A percentile compares a stretch with the other conserved stretches of the same genome.
phyloP scores from a whole-genome alignment of 2,113 vertebrate species.

The Oxyruncus cristatus region DNA sequence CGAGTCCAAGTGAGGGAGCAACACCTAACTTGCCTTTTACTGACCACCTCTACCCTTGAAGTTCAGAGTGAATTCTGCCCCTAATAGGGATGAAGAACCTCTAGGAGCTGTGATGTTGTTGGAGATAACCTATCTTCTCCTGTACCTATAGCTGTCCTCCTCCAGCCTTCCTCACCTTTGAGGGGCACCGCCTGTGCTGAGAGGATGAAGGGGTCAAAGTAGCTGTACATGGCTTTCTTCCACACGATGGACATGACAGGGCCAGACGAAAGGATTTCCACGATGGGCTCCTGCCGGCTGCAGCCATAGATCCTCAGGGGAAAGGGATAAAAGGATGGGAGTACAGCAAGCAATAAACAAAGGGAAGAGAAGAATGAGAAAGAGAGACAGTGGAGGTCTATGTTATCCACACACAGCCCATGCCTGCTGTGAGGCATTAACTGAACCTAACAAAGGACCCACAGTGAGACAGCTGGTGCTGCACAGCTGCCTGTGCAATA shows the following conservation, averaged over 20 bases:
- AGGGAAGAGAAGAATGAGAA: neutral
- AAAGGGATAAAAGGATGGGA: neutral
- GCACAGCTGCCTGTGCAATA: neutral
- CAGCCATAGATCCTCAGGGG: slow-evolving; percentile 83
- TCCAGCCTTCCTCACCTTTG: slow-evolving; percentile 72
- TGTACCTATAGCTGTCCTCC: neutral
- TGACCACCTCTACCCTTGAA: neutral
- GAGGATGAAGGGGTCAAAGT: slow-evolving; percentile 85
- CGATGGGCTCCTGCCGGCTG: slow-evolving; percentile 81
- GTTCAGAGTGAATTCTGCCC: neutral
- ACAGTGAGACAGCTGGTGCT: neutral
- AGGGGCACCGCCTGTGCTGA: slow-evolving; percentile 77
- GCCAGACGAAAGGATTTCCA: slow-evolving; percentile 85
- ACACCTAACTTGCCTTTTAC: neutral
- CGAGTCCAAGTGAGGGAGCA: neutral
- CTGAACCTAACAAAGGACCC: neutral
- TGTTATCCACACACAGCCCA: neutral
- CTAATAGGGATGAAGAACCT: neutral
- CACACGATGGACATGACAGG: slow-evolving; percentile 89
- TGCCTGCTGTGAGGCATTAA: neutral
- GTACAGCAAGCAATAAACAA: neutral
- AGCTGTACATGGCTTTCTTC: slow-evolving; percentile 90
- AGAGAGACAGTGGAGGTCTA: neutral
- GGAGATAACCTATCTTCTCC: neutral
- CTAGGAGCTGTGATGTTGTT: neutral